These are phyloP conservation scores for Sphinx pinastri DNA, from an alignment of 2,888 invertebrate species.

Conservation along the genomic window DNA sequence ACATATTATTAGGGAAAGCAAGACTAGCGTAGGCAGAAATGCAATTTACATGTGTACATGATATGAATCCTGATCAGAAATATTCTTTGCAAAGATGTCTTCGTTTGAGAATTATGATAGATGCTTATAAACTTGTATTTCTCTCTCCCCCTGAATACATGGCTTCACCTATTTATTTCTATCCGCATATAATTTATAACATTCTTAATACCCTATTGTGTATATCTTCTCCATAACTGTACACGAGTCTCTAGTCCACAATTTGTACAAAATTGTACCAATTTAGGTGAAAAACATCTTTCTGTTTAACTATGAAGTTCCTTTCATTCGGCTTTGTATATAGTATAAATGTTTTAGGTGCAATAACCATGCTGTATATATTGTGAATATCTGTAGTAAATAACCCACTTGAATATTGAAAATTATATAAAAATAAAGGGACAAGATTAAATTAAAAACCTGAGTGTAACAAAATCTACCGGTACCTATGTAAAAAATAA, in stretches of 20 bases:
- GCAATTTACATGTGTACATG: no score
- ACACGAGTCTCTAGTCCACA: slow-evolving; percentile 53
- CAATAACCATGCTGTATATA: slow-evolving; percentile 16
- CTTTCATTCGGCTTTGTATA: slow-evolving; percentile 45
- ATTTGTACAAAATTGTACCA: slow-evolving; percentile 58
- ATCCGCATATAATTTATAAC: no score
- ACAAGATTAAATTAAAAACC: neutral
- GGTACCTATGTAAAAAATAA: neutral
- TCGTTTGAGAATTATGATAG: no score
- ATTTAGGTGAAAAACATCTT: slow-evolving; percentile 43
- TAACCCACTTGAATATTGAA: neutral
- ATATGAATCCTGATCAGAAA: no score
- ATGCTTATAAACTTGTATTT: no score
- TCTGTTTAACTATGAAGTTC: slow-evolving; percentile 53
- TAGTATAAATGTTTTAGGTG: slow-evolving; percentile 15
- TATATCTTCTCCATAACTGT: slow-evolving; percentile 53
- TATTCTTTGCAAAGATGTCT: no score
- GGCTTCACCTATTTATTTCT: no score
- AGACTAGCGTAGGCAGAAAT: no score
- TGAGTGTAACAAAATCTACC: slow-evolving; percentile 5
- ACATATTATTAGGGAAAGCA: no score
- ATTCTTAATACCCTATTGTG: no score
- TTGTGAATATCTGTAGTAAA: neutral
- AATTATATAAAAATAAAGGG: neutral
- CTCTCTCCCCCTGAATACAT: no score